Evolutionary conservation across 2,113 vertebrate species (phyloP).

Genomic region (Cochlearius cochlearius): DNA sequence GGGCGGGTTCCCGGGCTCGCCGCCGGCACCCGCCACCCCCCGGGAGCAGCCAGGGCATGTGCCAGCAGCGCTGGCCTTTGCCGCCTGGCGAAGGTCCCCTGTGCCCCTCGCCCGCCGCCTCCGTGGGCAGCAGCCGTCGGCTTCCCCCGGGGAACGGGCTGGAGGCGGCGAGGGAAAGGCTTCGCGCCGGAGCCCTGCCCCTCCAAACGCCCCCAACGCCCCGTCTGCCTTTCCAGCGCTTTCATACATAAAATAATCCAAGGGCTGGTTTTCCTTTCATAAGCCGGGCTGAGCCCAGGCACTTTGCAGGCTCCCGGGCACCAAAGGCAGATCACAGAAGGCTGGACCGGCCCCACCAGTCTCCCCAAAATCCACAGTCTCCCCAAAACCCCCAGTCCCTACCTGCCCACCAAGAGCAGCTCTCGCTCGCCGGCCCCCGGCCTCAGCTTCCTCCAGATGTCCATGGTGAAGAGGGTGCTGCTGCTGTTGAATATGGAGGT

Average conservation of each 20-base stretch:
- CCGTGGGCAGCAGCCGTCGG: fast-evolving
- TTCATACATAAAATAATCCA: neutral
- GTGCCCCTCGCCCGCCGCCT: fast-evolving
- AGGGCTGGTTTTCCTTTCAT: neutral
- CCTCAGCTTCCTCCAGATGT: slow-evolving; percentile 88
- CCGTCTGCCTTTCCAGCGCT: neutral
- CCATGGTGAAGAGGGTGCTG: slow-evolving; percentile 90
- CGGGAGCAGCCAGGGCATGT: neutral
- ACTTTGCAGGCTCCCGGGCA: neutral
- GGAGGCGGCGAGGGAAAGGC: neutral
- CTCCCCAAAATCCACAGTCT: neutral
- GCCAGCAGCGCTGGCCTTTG: neutral
- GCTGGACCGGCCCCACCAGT: neutral
- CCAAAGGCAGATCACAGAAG: neutral
- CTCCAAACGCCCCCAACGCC: neutral
- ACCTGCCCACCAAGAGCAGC: slow-evolving; percentile 89
- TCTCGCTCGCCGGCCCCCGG: slow-evolving; percentile 78
- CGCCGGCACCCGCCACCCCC: neutral
- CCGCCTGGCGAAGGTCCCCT: fast-evolving
- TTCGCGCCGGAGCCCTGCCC: neutral
- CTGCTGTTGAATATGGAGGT: slow-evolving; percentile 92
- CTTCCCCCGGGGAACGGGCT: fast-evolving
- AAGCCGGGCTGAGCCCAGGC: neutral
- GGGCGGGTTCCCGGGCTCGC: neutral
- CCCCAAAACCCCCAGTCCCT: neutral